phyloP scores from a whole-genome alignment of 2,113 vertebrate genomes.

The Mastomys natalensis region DNA sequence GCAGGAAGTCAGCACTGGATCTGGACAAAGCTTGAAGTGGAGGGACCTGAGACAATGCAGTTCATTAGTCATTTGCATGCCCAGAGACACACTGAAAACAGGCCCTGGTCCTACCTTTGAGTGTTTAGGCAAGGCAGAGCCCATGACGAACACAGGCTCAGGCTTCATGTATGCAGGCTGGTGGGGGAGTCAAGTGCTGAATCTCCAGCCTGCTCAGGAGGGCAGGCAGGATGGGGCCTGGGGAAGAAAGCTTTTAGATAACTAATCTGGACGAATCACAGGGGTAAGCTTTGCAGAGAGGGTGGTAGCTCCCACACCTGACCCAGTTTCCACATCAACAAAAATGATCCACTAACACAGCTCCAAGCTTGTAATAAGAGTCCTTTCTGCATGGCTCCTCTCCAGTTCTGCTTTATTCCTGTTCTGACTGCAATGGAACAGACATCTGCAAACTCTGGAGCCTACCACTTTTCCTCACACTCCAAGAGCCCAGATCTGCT shows the following conservation, averaged over 20 bases:
- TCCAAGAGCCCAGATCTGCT: neutral
- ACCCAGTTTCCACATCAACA: neutral
- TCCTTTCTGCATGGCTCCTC: neutral
- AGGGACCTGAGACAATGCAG: no score
- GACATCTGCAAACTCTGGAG: fast-evolving
- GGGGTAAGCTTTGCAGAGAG: neutral
- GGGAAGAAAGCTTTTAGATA: neutral
- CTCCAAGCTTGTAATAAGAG: neutral
- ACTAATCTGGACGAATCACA: fast-evolving
- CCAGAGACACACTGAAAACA: neutral
- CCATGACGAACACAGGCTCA: neutral
- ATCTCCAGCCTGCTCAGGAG: neutral
- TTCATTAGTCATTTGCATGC: neutral
- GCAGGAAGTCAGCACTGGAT: neutral
- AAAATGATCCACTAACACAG: neutral
- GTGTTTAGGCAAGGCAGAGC: neutral
- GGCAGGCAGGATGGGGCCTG: neutral
- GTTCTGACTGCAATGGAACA: fast-evolving
- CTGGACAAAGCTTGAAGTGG: neutral
- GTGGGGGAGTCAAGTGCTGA: neutral
- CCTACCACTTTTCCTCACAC: no score
- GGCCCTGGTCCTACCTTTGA: neutral
- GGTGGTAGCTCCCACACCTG: neutral
- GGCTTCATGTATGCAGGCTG: neutral
- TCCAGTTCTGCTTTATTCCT: neutral